Percentiles rank a stretch among this genome's conserved stretches.
Conservation (phyloP, 2,113 vertebrate genomes). For the Pituophis catenifer region DNA sequence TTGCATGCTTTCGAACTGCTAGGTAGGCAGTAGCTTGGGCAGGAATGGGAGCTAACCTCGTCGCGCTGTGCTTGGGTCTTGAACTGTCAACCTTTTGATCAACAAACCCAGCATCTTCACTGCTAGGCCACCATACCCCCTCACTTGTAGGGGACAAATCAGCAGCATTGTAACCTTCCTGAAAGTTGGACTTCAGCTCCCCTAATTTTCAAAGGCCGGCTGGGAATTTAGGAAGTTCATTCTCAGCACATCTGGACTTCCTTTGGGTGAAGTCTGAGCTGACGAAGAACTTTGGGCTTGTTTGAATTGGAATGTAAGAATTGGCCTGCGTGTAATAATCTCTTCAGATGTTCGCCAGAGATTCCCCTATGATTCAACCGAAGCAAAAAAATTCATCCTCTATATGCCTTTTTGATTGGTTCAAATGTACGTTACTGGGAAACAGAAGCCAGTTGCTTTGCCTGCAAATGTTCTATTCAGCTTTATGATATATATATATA, state of each 20-base stretch:
- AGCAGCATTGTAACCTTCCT: background rate
- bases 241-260: background rate
- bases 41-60: too few relatives aligned
- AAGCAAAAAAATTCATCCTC: background rate
- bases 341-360: background rate
- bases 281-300: background rate
- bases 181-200: background rate
- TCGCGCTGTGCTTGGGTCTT: too few relatives aligned
- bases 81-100: too few relatives aligned
- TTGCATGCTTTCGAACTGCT: too few relatives aligned
- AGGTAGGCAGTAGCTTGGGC: too few relatives aligned
- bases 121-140: too few relatives aligned
- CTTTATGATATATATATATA: background rate
- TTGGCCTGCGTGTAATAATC: background rate
- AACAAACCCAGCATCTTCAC: too few relatives aligned
- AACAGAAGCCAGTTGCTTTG: background rate
- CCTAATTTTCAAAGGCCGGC: background rate
- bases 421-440: background rate
- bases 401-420: background rate
- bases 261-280: background rate
- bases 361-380: background rate
- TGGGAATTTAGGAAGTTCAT: background rate
- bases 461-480: background rate
- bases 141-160: too few relatives aligned
- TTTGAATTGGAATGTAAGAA: background rate